Base-by-base conservation (phyloP, 2,888 invertebrate species). In the Chironomus tentans region DNA sequence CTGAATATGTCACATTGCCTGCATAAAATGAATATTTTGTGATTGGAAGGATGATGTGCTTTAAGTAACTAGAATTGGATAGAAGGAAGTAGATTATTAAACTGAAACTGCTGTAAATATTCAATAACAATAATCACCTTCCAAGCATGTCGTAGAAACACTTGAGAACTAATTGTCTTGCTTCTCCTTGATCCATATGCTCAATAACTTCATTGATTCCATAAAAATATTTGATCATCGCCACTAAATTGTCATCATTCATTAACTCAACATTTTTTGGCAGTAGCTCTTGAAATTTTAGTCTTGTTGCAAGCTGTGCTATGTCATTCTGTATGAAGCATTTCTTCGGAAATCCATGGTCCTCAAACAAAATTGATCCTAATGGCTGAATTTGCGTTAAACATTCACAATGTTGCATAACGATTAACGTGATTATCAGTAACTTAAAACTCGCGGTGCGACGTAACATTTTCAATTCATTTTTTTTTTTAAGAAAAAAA, bases 121-220 rank as follows among this genome's bases (percentile, higher is more conserved):
- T 24, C 3, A 24, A 24, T n/a, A 15, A 7, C 0, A 76, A n/a
- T 24, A 38, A 47, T 77, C 78, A 80, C 80, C 83, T 82, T 28
- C 84, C 84, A 21, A 84, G 22, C 2, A 81, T 79, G 78, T 84
- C 84, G 76, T 82, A 84, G 77, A 82, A 82, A 3, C 82, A 82
- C 38, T 79, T 80, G 71, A 82, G 80, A 0, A 80, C 76, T 21
- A 81, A 56, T 0, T 78, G 76, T n/a, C 79, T 79, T 0, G 79
- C 77, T 2, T 78, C 77, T 0, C 78, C 75, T 4, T 79, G 78
- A 2, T 79, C 77, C 78, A 80, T 80, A 13, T 77, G 79, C 4
- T 80, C 78, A 5, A 84, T 79, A 2, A 82, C 77, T 76, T 81
- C 80, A 61, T 82, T 82, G 3, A 81, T 80, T 13, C 78, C 78